These are phyloP conservation scores for Netelia fuscicornis DNA, from an alignment of 2,888 invertebrate genomes.

Conservation along the genomic window DNA sequence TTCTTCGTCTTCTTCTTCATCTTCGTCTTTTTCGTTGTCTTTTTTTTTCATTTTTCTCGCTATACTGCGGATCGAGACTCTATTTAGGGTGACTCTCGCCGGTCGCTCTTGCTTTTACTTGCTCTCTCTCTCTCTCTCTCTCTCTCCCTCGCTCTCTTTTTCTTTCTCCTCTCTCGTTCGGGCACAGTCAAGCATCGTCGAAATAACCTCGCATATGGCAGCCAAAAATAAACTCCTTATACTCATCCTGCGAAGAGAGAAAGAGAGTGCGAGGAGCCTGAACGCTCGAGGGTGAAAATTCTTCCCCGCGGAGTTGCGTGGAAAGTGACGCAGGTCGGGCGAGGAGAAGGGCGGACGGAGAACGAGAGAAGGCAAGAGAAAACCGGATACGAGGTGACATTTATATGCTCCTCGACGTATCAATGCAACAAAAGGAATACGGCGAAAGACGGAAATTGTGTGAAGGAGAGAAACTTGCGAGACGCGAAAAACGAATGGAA, in stretches of 20 bases:
- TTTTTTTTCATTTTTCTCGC: conserved; percentile 22
- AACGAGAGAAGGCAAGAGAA: conserved; percentile 69
- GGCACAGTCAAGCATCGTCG: conserved; percentile 75
- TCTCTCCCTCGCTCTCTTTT: conserved; percentile 7
- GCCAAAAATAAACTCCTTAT: conserved; percentile 84
- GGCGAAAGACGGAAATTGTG: conserved; percentile 50
- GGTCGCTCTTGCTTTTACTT: conserved; percentile 50
- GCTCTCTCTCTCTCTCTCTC: conserved; percentile 33
- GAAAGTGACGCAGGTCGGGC: conserved; percentile 39
- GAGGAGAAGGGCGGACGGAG: conserved; percentile 63
- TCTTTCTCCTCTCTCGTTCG: conserved; percentile 48
- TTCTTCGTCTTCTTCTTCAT: conserved; percentile 52
- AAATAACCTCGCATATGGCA: conserved; percentile 84
- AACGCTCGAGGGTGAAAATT: conserved; percentile 58
- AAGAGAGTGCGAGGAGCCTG: conserved; percentile 43
- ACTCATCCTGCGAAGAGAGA: conserved; percentile 77
- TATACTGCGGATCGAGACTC: conserved; percentile 72
- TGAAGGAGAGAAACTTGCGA: conserved; percentile 62
- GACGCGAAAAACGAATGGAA: conserved; percentile 55
- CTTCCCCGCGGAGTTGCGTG: conserved; percentile 50
- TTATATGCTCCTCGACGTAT: conserved; percentile 77
- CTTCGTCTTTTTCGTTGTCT: conserved; percentile 23
- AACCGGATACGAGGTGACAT: conserved; percentile 79
- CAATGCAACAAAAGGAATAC: conserved; percentile 54
- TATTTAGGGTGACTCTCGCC: conserved; percentile 78